phyloP scores from a whole-genome alignment of 2,888 invertebrate genomes.

The Petrolisthes cinctipes region DNA sequence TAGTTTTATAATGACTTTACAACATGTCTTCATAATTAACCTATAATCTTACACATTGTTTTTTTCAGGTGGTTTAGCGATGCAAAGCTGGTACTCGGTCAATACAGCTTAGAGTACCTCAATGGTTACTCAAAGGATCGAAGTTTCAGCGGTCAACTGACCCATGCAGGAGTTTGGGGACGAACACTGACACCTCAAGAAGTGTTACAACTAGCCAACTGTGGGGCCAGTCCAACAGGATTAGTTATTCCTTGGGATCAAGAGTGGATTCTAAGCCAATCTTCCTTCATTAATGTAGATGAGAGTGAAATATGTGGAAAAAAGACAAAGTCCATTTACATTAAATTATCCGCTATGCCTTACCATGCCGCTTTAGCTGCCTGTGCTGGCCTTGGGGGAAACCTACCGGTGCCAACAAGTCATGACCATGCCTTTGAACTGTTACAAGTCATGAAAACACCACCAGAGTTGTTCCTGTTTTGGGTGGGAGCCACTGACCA shows the following conservation, averaged over 20 bases:
- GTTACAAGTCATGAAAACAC: constrained; percentile 5
- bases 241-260: constrained; percentile 35
- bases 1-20: no score
- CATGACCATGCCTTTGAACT: constrained; percentile 40
- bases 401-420: constrained; percentile 37
- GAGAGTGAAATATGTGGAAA: constrained; percentile 39
- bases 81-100: constrained; percentile 50
- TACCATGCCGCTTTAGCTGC: constrained; percentile 28
- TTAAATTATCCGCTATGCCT: constrained; percentile 36
- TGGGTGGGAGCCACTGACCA: constrained; percentile 51
- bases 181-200: constrained; percentile 26
- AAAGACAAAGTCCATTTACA: constrained; percentile 42
- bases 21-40: background rate
- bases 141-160: constrained; percentile 49
- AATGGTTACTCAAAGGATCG: constrained; percentile 5
- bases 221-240: constrained; percentile 38
- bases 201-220: constrained; percentile 35
- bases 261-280: constrained; percentile 45
- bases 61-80: constrained; percentile 35
- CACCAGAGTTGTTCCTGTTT: constrained; percentile 4
- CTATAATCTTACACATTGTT: background rate
- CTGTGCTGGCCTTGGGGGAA: constrained; percentile 44
- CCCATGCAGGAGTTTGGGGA: constrained; percentile 44
- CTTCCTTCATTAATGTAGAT: constrained; percentile 40
- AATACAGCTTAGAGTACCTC: constrained; percentile 47